Evolutionary conservation across 2,888 invertebrate genomes (phyloP), one percentile per base, ranked within the genome.

Genomic region (Cataglyphis rosenhaueri): DNA sequence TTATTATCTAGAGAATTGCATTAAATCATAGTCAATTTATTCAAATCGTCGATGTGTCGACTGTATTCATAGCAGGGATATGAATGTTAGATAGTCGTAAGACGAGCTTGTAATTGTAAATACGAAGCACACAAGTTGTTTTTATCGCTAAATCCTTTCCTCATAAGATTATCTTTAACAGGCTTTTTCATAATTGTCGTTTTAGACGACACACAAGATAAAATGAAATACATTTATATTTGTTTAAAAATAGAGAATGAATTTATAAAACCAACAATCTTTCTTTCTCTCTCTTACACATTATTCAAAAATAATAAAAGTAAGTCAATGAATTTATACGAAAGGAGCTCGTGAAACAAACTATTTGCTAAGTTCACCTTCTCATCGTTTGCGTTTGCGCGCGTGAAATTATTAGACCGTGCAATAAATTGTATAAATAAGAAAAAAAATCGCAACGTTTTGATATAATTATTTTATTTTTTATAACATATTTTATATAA

Each of bases 71-170:
- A 52, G 21, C 35, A 48, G 18, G n/a, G 25, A 64, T 75, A 48
- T 64, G 35, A 64, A 64, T 61, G 44, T 32, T 61, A 74, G 18
- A 8, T 61, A 64, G 15, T 74, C 32, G 15, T 74, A 64, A 64
- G 18, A 8, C 21, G 61, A 75, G 64, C 18, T 64, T 52, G 35
- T 75, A 75, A 35, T 48, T 75, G 64, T 64, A 64, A 75, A 21
- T 59, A 35, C 64, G 18, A 64, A n/a, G 21, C 15, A 71, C 38
- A 64, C 25, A 32, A 21, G n/a, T 52, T 35, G 15, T 10, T 75
- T 21, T 64, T 62, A 44, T 61, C 59, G 15, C n/a, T 41, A 73
- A 61, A 62, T 44, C 10, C 21, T 21, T 48, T 75, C 21, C 35
- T 52, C 15, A n/a, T n/a, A 75, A 35, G 35, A 48, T 64, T 48